These are phyloP conservation scores for Eulithis testata DNA, from an alignment of 2,888 invertebrate genomes.

Conservation along the genomic window DNA sequence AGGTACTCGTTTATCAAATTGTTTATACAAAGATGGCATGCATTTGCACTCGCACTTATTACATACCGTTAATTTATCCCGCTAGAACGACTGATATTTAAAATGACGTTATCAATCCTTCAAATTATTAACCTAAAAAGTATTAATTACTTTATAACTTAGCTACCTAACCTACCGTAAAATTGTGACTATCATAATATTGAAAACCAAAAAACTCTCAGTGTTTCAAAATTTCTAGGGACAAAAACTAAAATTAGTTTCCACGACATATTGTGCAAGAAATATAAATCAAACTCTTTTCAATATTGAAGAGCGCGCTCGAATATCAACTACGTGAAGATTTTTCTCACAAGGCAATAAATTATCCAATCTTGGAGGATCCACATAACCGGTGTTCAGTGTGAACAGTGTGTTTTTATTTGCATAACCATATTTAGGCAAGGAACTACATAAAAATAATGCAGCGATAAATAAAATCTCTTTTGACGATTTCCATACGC, in stretches of 20 bases:
- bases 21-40: no score
- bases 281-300: conserved; percentile 64
- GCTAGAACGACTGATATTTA: no score
- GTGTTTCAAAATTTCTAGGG: conserved; percentile 1
- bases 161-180: no score
- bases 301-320: conserved; percentile 56
- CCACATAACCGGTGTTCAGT: conserved; percentile 9
- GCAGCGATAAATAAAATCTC: background rate
- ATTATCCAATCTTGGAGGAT: conserved; percentile 25
- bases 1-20: no score
- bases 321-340: conserved; percentile 70
- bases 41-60: no score
- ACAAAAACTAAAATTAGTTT: conserved; percentile 30
- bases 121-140: background rate
- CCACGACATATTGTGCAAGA: conserved; percentile 43
- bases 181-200: no score
- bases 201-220: no score
- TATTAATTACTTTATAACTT: no score
- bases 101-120: no score
- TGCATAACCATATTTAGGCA: background rate
- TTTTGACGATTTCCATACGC: no score
- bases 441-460: background rate
- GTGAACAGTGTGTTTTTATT: conserved; percentile 3
- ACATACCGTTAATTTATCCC: no score
- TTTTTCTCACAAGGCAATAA: conserved; percentile 33